These are phyloP conservation scores for Thaumatotibia leucotreta DNA, from an alignment of 1,140 invertebrate genomes.

Conservation along the genomic window DNA sequence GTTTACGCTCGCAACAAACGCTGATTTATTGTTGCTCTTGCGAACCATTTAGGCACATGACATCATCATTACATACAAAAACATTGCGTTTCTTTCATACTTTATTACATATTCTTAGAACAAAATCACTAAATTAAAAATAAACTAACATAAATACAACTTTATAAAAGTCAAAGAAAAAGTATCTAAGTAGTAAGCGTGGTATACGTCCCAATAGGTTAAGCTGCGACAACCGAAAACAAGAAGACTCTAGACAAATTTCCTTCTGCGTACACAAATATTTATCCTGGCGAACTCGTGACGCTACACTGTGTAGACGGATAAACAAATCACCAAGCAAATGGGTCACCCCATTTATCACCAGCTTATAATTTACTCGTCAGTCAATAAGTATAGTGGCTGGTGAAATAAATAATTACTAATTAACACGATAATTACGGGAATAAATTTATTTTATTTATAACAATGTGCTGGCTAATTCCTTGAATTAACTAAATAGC, in stretches of 20 bases:
- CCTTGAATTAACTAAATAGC: background rate
- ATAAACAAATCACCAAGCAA: conserved; percentile 12
- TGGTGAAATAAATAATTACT: background rate
- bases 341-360: conserved; percentile 11
- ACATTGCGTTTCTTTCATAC: background rate
- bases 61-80: conserved; percentile 32
- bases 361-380: conserved; percentile 11
- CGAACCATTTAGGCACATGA: conserved; percentile 29
- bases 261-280: conserved; percentile 12
- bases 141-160: background rate
- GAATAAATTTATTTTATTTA: no score
- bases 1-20: conserved; percentile 59
- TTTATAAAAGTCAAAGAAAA: background rate
- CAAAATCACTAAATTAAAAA: no score
- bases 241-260: conserved; percentile 7
- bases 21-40: conserved; percentile 54
- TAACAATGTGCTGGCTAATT: no score
- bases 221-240: background rate
- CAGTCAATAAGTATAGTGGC: background rate
- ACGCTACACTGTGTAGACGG: conserved; percentile 9
- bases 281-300: conserved; percentile 9
- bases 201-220: background rate
- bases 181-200: background rate
- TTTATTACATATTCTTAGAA: no score
- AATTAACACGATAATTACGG: no score